These are phyloP conservation scores for Cataglyphis albicans DNA, from an alignment of 2,888 invertebrate species.

Conservation along the genomic window DNA sequence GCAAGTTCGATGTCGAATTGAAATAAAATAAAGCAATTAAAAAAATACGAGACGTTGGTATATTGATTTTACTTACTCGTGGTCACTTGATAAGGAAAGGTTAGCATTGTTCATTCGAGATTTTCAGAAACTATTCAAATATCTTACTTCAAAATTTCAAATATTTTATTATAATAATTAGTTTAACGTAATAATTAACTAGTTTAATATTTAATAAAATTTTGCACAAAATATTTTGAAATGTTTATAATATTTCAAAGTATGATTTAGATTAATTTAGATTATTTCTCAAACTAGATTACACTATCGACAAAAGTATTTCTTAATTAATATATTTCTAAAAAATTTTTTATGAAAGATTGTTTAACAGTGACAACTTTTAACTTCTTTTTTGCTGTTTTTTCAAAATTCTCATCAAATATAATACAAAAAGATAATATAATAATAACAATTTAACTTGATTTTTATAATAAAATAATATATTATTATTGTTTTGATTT, in stretches of 20 bases:
- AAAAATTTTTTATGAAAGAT: not conserved
- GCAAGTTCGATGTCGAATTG: not conserved
- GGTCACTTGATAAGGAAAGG: not conserved
- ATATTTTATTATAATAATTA: not conserved
- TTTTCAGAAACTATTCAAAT: not conserved
- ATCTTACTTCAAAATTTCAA: not conserved
- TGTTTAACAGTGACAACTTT: not conserved
- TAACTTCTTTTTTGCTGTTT: not conserved
- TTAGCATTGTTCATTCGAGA: not conserved
- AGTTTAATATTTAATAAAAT: slow-evolving; percentile 3
- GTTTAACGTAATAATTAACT: no score
- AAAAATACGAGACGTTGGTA: not conserved
- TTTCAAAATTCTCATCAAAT: not conserved
- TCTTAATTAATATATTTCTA: not conserved
- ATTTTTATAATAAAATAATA: not conserved
- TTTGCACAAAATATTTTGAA: not conserved
- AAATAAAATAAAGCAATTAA: not conserved
- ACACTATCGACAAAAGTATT: not conserved
- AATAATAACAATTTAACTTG: not conserved
- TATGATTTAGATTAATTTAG: not conserved
- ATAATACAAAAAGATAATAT: not conserved
- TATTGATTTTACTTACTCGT: not conserved
- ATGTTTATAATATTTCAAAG: not conserved
- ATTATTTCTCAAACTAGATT: not conserved
- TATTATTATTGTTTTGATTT: not conserved